Evolutionary conservation across 2,888 invertebrate genomes (phyloP), one percentile per base, ranked within the genome.

Genomic region (Agonopterix arenella): DNA sequence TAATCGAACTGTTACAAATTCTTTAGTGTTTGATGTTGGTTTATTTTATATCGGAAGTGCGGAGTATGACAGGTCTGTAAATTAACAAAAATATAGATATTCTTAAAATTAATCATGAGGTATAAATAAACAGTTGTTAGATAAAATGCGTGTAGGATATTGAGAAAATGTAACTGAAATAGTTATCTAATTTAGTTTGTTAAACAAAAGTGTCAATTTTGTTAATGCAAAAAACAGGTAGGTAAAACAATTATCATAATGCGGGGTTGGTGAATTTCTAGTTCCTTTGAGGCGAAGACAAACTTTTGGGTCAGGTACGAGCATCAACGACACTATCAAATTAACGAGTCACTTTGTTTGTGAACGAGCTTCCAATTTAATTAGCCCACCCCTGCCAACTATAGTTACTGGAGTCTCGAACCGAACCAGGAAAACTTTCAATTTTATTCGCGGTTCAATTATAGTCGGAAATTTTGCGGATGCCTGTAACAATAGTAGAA

Each of bases 291-390:
- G 61, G 61, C 60, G 60, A 57, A 60, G 64, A 54, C 58, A 73
- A 79, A 77, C 60, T 80, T 78, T 74, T 64, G 74, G 76, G 77
- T 74, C 76, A 73, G 76, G 71, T 68, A 67, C 62, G 62, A 66
- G 56, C 68, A 65, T 61, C 62, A 66, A 61, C 72, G 74, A 72
- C 75, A 77, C 77, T 78, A 79, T 78, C 71, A 73, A 75, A 74
- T 77, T 78, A 78, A 73, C 73, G 69, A 73, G 68, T 72, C 68
- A 72, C 72, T 76, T 69, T 70, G 70, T 72, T 73, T 69, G 68
- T 63, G 61, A 70, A 73, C 72, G 66, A 70, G 66, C 68, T 71
- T 69, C 66, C 74, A 73, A 80, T 76, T 76, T 76, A 76, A 80
- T 80, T 79, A 80, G 68, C 59, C 53, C 54, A 52, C 58, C 58